phyloP scores from a whole-genome alignment of 1,140 invertebrate genomes.

The Ericerus pela region DNA sequence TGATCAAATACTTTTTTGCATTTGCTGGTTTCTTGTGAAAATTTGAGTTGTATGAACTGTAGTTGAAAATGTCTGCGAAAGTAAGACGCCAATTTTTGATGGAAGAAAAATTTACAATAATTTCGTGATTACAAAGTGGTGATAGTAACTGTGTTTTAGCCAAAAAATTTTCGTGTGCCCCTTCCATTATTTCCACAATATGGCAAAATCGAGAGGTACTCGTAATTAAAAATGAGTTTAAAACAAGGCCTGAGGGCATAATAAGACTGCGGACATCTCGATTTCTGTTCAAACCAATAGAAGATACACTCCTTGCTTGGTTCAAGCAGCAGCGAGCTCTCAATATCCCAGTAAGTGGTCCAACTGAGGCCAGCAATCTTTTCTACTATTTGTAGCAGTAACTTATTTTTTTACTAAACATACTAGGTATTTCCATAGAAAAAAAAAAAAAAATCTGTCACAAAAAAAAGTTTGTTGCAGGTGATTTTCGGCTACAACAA shows the following conservation, averaged over 20 bases:
- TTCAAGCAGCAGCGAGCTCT: constrained; percentile 25
- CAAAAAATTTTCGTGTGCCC: constrained; percentile 1
- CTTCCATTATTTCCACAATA: constrained; percentile 10
- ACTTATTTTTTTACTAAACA: not conserved
- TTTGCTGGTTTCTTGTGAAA: too few species aligned
- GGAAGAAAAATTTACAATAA: constrained; percentile 4
- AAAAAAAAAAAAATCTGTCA: not conserved
- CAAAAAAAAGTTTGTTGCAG: too few species aligned
- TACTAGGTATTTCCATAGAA: not conserved
- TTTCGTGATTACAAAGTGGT: not conserved
- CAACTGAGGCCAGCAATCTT: constrained; percentile 18
- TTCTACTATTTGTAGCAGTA: too few species aligned
- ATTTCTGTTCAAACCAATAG: constrained; percentile 25
- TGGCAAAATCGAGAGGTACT: constrained; percentile 4
- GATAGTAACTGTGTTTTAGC: too few species aligned
- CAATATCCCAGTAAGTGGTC: constrained; percentile 27
- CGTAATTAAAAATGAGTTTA: constrained; percentile 12
- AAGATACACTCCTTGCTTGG: constrained; percentile 26
- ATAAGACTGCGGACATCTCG: constrained; percentile 7
- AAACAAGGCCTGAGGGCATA: not conserved
- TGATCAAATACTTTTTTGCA: too few species aligned
- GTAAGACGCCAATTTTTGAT: not conserved
- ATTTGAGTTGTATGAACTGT: too few species aligned
- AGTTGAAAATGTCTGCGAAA: too few species aligned
- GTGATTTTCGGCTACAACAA: too few species aligned